phyloP scores from a whole-genome alignment of 2,888 invertebrate genomes.

The Augiades crinisus region DNA sequence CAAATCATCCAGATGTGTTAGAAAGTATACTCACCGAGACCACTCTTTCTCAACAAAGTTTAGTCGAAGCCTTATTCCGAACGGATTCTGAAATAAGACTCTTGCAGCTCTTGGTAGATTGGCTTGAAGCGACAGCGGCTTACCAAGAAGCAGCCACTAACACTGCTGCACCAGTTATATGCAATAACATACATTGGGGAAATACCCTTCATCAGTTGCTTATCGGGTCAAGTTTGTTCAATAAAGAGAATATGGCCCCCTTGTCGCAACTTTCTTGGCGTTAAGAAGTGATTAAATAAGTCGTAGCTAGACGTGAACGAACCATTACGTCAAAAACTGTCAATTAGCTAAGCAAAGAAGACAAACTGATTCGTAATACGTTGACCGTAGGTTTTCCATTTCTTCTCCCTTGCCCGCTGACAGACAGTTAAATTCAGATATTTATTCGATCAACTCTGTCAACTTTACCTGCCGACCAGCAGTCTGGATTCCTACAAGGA shows the following conservation, averaged over 20 bases:
- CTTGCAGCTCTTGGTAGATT: constrained; percentile 93
- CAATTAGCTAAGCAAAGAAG: too few relatives aligned
- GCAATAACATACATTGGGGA: constrained; percentile 92
- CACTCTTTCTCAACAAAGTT: constrained; percentile 62
- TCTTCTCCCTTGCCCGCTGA: too few relatives aligned
- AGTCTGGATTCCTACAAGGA: too few relatives aligned
- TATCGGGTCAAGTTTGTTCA: constrained; percentile 69
- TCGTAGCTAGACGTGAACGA: too few relatives aligned
- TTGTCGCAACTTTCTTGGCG: too few relatives aligned
- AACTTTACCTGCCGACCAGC: too few relatives aligned
- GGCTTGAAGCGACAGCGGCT: constrained; percentile 93
- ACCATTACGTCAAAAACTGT: constrained; percentile 87
- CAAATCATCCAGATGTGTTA: constrained; percentile 79
- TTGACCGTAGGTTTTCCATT: too few relatives aligned
- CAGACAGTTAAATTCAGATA: too few relatives aligned
- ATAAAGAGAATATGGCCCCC: constrained; percentile 73
- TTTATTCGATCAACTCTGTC: too few relatives aligned
- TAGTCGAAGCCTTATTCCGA: constrained; percentile 64
- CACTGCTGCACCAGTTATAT: constrained; percentile 64
- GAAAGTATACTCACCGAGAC: constrained; percentile 64
- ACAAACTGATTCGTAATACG: too few relatives aligned
- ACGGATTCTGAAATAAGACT: constrained; percentile 82
- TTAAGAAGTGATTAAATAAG: too few relatives aligned
- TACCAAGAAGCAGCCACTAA: constrained; percentile 86
- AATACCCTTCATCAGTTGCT: constrained; percentile 92